A percentile compares a stretch with the other conserved stretches of the same genome.
phyloP scores from a whole-genome alignment of 2,888 invertebrate species.

The Macropis europaea region DNA sequence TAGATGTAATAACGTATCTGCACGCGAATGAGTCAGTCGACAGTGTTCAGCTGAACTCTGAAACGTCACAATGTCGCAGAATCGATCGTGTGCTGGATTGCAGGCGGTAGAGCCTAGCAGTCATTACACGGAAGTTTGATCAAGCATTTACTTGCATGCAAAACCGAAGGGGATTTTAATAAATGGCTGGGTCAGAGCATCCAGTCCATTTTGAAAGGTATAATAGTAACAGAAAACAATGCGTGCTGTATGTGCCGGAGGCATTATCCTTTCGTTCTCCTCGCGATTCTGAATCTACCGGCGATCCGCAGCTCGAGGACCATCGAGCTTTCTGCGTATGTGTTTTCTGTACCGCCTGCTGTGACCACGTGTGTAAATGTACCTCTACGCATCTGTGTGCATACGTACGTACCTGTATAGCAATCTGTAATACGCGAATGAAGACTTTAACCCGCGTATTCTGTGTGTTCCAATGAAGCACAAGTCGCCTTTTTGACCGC shows the following conservation, averaged over 20 bases:
- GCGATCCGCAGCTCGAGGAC: slow-evolving; percentile 18
- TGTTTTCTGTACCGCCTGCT: not conserved
- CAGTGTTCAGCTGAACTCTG: too few relatives aligned
- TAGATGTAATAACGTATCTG: too few relatives aligned
- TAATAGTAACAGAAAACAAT: slow-evolving; percentile 62
- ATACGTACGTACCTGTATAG: not conserved
- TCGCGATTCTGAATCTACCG: slow-evolving; percentile 58
- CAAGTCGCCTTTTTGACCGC: not conserved
- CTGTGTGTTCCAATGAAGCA: not conserved
- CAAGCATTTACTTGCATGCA: slow-evolving; percentile 33
- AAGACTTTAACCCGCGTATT: not conserved
- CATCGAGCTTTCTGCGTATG: not conserved
- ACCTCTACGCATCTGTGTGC: too few relatives aligned
- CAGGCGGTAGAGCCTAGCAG: slow-evolving; percentile 2
- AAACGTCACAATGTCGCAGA: too few relatives aligned
- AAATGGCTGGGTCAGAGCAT: slow-evolving; percentile 38
- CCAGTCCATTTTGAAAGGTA: slow-evolving; percentile 14
- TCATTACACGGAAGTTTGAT: slow-evolving; percentile 39
- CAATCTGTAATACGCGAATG: not conserved
- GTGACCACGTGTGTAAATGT: not conserved
- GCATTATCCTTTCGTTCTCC: slow-evolving; percentile 65
- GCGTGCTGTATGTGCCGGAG: slow-evolving; percentile 56
- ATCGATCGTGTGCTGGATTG: not conserved
- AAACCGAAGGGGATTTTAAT: slow-evolving; percentile 41
- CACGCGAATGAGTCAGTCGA: too few relatives aligned